Evolutionary conservation across 2,888 invertebrate genomes (phyloP), one percentile per base, ranked within the genome.

Genomic region (Drosophila gaucha): DNA sequence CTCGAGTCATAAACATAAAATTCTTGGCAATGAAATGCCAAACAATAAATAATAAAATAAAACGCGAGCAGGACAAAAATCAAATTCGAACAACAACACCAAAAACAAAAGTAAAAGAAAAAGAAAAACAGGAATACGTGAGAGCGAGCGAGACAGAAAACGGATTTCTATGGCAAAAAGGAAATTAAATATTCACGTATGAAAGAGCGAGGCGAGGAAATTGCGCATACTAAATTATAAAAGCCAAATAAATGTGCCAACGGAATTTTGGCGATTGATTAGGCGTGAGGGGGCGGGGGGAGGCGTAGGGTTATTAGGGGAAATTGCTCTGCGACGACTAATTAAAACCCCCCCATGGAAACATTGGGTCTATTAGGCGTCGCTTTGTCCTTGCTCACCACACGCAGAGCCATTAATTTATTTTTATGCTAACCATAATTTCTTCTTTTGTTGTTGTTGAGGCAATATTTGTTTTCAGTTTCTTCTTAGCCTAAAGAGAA

Each of bases 401-500:
- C 62, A 65, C 59, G 63, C 72, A 74, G 38, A 66, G 73, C 74
- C 70, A 86, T 89, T 86, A 85, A 86, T 83, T 87, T 87, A 70
- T 67, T 87, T 80, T 83, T 87, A 83, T 80, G 83, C 65, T 54
- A 60, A 63, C 71, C 76, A 80, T 86, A 88, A 88, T 83, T 83
- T 87, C 82, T 78, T 82, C 82, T 71, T 66, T 71, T 74, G 33
- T 3, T 49, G 35, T 49, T 35, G 36, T 24, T 18, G 31, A n/a
- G 41, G 30, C 16, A 33, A 66, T 72, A 66, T 66, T 52, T 69
- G 36, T 43, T 36, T 65, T 64, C 35, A 63, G 52, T 69, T 66
- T 69, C 33, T 57, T 72, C 26, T 24, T 46, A 36, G 33, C 33
- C 14, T 3, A n/a, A 14, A 33, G 9, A 33, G 5, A 33, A 31